Percentiles rank a stretch among this genome's conserved stretches.
Evolutionary conservation across 2,113 vertebrate species (phyloP).

Genomic region (Chloroceryle aenea): DNA sequence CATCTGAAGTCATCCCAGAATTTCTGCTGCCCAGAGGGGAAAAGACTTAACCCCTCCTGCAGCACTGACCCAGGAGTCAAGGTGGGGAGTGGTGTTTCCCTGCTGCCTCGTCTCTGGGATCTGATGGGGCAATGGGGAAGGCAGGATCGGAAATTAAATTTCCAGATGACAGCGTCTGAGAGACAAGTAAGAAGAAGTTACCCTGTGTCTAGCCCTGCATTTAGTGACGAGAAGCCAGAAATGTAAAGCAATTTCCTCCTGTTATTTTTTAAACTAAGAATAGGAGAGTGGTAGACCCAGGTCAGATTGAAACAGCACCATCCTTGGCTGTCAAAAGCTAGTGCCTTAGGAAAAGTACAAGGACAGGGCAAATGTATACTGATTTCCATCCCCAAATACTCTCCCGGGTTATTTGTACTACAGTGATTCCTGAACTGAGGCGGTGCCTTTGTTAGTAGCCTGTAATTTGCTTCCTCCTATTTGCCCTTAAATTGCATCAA

Average conservation of each 20-base stretch:
- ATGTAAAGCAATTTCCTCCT: background rate
- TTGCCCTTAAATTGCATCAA: background rate
- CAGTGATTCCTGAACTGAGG: background rate
- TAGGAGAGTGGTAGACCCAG: background rate
- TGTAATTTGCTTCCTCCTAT: conserved; percentile 22
- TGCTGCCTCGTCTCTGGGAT: background rate
- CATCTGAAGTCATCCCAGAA: background rate
- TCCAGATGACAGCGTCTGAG: background rate
- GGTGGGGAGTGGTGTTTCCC: background rate
- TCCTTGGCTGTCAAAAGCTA: background rate
- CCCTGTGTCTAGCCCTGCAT: background rate
- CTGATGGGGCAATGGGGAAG: background rate
- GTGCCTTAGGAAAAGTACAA: conserved; percentile 7
- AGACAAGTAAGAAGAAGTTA: background rate
- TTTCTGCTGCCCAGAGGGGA: accelerated
- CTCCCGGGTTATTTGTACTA: background rate
- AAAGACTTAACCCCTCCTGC: background rate
- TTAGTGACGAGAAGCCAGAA: background rate
- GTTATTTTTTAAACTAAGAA: conserved; percentile 21
- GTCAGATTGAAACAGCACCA: background rate
- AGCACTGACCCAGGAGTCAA: accelerated
- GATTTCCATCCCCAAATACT: background rate
- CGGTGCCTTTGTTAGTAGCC: background rate
- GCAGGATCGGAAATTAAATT: background rate
- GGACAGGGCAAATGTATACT: background rate